Evolutionary conservation across 1,140 invertebrate species (phyloP), one percentile per base, ranked within the genome.

Genomic region (Solenopsis fugax): DNA sequence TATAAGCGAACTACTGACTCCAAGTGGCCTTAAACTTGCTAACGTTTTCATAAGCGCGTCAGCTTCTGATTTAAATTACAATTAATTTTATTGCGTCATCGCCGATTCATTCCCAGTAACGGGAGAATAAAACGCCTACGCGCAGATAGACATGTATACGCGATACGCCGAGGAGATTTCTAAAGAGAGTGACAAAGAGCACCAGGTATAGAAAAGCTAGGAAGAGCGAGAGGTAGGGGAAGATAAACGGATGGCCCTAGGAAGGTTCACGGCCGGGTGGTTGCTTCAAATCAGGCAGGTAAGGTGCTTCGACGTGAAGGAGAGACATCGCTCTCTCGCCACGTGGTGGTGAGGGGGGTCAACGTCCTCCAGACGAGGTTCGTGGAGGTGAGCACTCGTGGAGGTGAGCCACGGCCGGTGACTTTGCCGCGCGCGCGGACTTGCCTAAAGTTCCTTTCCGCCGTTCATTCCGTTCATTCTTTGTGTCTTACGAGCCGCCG

Each of bases 281-380:
- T 93, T 93, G 89, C 72, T 91, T 89, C 90, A 87, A 91, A 91
- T 91, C 90, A 87, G 65, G 81, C 85, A 91, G 87, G 92, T 84
- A 89, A 94, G 93, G 93, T 92, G 91, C 93, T 93, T 93, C 92
- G 93, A 93, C 92, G 93, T 91, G 89, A 93, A 93, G 80, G 45
- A 94, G 92, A 94, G 93, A 93, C 92, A 92, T 89, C 92, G 92
- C 92, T 89, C 91, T 92, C 91, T 93, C 91, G 93, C 93, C 93
- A 94, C 93, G 93, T 94, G 93, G 93, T 93, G 90, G 90, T 89
- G 87, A 80, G 45, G 73, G 92, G 81, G 93, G 93, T 94, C 93
- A 93, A 93, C 86, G 93, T 86, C 93, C 92, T 91, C 89, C 73
- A 75, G 80, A 56, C 78, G 78, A 86, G 90, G 81, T 86, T 91